A percentile compares a stretch with the other conserved stretches of the same genome.
phyloP scores from a whole-genome alignment of 2,797 vertebrate genomes.

The Megalops cyprinoides region DNA sequence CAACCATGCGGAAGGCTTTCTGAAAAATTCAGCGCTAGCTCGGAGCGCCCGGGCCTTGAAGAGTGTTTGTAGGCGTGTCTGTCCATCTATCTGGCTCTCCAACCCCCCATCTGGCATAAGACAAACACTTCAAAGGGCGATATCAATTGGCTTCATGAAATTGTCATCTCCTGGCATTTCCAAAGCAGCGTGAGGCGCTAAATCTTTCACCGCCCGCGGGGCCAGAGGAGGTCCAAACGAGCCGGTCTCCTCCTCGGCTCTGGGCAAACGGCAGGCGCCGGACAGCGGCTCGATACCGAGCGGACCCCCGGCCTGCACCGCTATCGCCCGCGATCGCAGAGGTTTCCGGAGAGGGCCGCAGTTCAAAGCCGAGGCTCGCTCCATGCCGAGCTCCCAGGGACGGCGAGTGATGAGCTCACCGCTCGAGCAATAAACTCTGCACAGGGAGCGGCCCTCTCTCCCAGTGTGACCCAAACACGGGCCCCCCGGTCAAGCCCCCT shows the following conservation, averaged over 20 bases:
- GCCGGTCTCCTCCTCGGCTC: neutral
- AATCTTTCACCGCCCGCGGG: constrained; percentile 58
- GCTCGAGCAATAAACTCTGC: neutral
- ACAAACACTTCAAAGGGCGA: constrained; percentile 30
- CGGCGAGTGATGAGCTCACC: neutral
- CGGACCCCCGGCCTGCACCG: constrained; percentile 11
- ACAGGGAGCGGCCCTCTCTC: neutral
- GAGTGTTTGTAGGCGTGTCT: neutral
- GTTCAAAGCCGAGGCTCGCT: neutral
- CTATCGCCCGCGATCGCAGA: constrained; percentile 11
- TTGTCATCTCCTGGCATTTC: constrained; percentile 52
- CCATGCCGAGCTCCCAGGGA: neutral
- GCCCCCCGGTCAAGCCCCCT: constrained; percentile 31
- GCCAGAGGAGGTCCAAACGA: constrained; percentile 29
- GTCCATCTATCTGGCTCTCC: neutral
- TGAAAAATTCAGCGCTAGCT: constrained; percentile 61
- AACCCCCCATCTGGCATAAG: neutral
- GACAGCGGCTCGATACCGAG: constrained; percentile 36
- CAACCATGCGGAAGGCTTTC: constrained; percentile 6
- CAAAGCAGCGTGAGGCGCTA: constrained; percentile 53
- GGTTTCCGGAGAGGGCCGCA: neutral
- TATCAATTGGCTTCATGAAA: constrained; percentile 49
- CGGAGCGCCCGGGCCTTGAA: neutral
- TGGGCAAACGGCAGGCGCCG: constrained; percentile 12
- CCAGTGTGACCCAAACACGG: neutral